phyloP scores from a whole-genome alignment of 53 echinoderm and acorn worm genomes.

The Luidia sarsii region DNA sequence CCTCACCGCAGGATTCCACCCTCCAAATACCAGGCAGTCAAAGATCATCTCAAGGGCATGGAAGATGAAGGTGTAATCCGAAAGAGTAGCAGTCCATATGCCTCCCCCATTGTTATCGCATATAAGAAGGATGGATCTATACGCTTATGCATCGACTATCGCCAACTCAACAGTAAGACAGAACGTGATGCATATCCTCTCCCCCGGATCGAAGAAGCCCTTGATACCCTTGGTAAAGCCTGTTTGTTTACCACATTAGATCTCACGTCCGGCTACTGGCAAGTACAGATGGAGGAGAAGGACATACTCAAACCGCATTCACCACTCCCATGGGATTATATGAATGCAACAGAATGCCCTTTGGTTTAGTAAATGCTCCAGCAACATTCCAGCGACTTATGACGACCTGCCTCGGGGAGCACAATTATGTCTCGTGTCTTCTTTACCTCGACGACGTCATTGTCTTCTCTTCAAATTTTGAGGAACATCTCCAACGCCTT shows the following conservation, averaged over 20 bases:
- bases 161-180: constrained; percentile 55
- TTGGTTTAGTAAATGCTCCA: neutral
- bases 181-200: constrained; percentile 59
- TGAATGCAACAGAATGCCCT: neutral
- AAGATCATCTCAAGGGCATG: constrained; percentile 35
- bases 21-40: constrained; percentile 27
- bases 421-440: neutral
- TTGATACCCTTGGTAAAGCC: constrained; percentile 62
- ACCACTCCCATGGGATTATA: neutral
- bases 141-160: constrained; percentile 67
- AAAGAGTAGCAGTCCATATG: neutral
- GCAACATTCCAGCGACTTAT: neutral
- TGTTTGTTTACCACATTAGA: constrained; percentile 17
- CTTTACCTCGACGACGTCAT: neutral
- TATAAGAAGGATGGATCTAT: constrained; percentile 64
- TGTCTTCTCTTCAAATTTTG: neutral
- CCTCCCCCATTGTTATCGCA: constrained; percentile 32
- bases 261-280: neutral
- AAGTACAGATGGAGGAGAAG: neutral
- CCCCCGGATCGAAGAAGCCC: constrained; percentile 62
- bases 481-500: constrained; percentile 35
- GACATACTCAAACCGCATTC: neutral
- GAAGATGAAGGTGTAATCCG: constrained; percentile 11
- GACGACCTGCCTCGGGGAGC: neutral
- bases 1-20: constrained; percentile 32